Percentiles rank a stretch among this genome's conserved stretches.
phyloP scores from a whole-genome alignment of 2,113 vertebrate genomes.

The Oreochromis niloticus region DNA sequence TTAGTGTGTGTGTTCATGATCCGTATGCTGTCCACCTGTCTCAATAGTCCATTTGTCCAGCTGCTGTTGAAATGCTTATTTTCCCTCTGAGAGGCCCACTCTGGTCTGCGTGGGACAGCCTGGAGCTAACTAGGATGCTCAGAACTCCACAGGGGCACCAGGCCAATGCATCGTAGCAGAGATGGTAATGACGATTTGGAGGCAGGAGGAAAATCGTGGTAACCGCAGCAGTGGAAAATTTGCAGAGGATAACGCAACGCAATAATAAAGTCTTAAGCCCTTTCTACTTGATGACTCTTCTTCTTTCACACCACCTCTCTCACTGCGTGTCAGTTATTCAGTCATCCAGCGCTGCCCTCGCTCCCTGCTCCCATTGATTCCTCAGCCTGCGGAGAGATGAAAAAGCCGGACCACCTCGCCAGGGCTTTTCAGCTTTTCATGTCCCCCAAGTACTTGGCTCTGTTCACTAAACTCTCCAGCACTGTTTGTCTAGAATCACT shows the following conservation, averaged over 20 bases:
- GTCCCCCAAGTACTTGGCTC: conserved; percentile 44
- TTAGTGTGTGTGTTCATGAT: conserved; percentile 41
- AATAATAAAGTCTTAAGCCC: background rate
- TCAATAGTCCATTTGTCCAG: conserved; percentile 60
- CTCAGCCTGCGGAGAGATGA: conserved; percentile 20
- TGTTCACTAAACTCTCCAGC: conserved; percentile 52
- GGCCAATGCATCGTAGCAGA: background rate
- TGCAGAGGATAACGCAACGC: background rate
- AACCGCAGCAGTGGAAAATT: background rate
- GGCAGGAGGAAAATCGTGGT: background rate
- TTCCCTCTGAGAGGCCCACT: conserved; percentile 44
- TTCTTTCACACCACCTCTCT: background rate
- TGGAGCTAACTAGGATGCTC: background rate
- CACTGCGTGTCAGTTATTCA: background rate
- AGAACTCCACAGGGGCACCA: background rate
- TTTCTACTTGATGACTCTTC: background rate
- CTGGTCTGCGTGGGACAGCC: background rate
- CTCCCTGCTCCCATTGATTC: conserved; percentile 48
- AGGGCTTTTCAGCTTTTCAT: conserved; percentile 57
- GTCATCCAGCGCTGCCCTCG: conserved; percentile 29
- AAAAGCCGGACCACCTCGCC: conserved; percentile 37
- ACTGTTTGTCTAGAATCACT: conserved; percentile 51
- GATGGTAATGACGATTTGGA: background rate
- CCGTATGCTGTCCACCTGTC: conserved; percentile 58
- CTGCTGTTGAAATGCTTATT: conserved; percentile 51